A percentile compares a stretch with the other conserved stretches of the same genome.
Conservation (phyloP, 2,113 vertebrate species). For the Capreolus pygargus region DNA sequence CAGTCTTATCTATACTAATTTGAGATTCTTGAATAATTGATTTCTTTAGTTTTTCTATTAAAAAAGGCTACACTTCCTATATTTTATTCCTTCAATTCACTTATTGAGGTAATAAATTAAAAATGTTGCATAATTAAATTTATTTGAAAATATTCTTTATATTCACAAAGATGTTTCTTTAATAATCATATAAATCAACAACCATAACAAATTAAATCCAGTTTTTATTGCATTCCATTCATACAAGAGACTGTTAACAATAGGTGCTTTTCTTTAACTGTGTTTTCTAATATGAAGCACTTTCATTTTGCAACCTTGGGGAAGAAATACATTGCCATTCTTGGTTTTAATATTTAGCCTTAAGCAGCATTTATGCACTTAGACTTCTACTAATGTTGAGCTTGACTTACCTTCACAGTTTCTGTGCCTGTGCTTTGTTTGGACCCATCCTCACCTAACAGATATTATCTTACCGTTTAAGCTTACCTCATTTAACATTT, state of each 20-base stretch:
- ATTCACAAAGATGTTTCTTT: not conserved
- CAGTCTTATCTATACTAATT: slow-evolving; percentile 20
- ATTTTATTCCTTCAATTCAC: slow-evolving; percentile 16
- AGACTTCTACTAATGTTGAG: not conserved
- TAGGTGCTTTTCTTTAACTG: not conserved
- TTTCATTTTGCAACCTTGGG: not conserved
- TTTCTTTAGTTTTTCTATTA: not conserved
- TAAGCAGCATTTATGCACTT: not conserved
- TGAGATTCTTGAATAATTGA: slow-evolving; percentile 60
- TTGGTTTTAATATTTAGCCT: not conserved
- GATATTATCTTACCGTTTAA: not conserved
- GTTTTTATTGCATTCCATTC: not conserved
- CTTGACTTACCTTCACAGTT: not conserved
- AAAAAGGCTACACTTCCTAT: not conserved
- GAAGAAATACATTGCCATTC: not conserved
- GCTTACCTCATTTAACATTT: not conserved
- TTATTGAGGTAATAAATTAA: slow-evolving; percentile 45
- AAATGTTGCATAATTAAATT: slow-evolving; percentile 23
- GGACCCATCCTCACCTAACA: not conserved
- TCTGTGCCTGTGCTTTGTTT: not conserved
- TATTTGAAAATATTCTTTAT: slow-evolving; percentile 15
- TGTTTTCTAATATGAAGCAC: not conserved
- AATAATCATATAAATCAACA: slow-evolving; percentile 42
- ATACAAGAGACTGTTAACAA: not conserved
- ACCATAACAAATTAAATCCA: not conserved